Evolutionary conservation across 2,113 vertebrate species (phyloP), one percentile per base, ranked within the genome.

Genomic region (Tragelaphus strepsiceros): DNA sequence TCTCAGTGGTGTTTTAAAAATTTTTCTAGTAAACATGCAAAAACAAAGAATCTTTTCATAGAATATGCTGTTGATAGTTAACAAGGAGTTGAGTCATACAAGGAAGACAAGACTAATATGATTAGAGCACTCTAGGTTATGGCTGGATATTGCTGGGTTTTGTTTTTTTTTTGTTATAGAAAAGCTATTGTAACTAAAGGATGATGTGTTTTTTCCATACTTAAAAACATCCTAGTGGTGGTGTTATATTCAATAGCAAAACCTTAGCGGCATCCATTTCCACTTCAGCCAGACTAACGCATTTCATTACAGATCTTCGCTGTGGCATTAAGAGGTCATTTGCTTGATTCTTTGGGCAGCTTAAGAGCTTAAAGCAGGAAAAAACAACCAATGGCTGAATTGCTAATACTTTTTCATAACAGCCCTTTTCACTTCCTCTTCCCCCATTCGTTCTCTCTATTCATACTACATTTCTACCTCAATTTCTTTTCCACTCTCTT

Each of bases 31-130:
- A 94, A 88, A 93, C 56, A 95, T 35, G 59, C 43, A 97, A 82
- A 96, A 96, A 98, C 56, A 92, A 90, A 71, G 56, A 58, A 35
- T n/a, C 74, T 78, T 97, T 97, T 97, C 93, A 94, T 21, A 84
- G 84, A 88, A 56, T 53, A 95, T 90, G 30, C 39, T 49, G 28
- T 7, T 90, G 62, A 92, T 49, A 88, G 54, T 82, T 90, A 93
- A 86, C 71, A 87, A 86, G 88, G 32, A 96, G 71, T n/a, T 94
- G 80, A 96, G 71, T 80, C 87, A 94, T 11, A 17, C 43, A 88
- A 6, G 30, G 81, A 96, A 89, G 51, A 91, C 6, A 32, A 74
- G 61, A 83, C 67, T 49, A 21, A 81, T 77, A 81, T 19, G 59
- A 92, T 61, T 28, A 86, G 62, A 67, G 28, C 8, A 54, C 22